Evolutionary conservation across 2,113 vertebrate species (phyloP).

Genomic region (Oenanthe oenanthe): DNA sequence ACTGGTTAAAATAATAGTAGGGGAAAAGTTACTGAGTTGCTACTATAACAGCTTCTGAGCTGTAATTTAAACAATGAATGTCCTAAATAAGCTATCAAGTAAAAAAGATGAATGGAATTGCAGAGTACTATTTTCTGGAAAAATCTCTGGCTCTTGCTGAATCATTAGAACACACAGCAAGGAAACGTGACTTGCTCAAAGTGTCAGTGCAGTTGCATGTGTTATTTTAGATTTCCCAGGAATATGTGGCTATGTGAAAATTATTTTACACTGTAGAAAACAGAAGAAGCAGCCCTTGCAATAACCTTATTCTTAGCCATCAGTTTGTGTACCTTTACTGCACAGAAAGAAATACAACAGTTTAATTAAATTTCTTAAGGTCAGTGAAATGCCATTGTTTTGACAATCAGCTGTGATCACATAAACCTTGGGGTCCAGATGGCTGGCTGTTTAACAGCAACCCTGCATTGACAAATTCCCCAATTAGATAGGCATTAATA

Average conservation of each 20-base stretch:
- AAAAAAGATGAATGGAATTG: neutral
- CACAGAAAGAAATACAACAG: conserved; percentile 44
- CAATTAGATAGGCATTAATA: conserved; percentile 77
- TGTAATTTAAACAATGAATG: neutral
- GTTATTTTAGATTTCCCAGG: neutral
- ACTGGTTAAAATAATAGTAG: neutral
- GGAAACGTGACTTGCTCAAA: neutral
- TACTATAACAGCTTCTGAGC: neutral
- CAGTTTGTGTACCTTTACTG: conserved; percentile 38
- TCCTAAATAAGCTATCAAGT: neutral
- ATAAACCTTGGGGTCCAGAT: conserved; percentile 65
- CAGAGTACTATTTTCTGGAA: neutral
- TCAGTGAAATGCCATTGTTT: conserved; percentile 70
- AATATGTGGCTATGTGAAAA: neutral
- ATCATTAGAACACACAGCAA: neutral
- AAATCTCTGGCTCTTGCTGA: neutral
- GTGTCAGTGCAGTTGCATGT: neutral
- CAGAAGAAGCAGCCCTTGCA: conserved; percentile 1
- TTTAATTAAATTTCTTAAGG: conserved; percentile 75
- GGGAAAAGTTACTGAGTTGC: neutral
- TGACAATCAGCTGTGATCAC: conserved; percentile 62
- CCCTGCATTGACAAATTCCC: conserved; percentile 68
- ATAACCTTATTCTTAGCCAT: conserved; percentile 17
- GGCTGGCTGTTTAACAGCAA: conserved; percentile 66
- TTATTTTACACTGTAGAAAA: conserved; percentile 6